phyloP scores from a whole-genome alignment of 2,888 invertebrate species.

The Tipula confusa region DNA sequence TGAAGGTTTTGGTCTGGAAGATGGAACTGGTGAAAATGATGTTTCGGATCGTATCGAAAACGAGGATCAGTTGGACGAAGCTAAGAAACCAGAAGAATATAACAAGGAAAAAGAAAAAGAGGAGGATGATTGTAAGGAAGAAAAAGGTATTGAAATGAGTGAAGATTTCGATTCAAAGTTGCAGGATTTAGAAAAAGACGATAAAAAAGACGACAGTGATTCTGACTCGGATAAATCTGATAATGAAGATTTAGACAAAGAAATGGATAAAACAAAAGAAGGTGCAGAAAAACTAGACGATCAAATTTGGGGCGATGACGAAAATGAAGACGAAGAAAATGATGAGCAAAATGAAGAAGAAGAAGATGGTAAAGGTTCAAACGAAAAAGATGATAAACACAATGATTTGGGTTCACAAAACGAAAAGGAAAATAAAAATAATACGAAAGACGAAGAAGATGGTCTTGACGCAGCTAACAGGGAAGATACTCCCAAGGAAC shows the following conservation, averaged over 20 bases:
- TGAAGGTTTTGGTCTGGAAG: slow-evolving; percentile 84
- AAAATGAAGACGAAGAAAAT: slow-evolving; percentile 62
- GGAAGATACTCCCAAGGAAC: slow-evolving; percentile 41
- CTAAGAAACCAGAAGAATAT: slow-evolving; percentile 66
- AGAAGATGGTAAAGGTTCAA: slow-evolving; percentile 64
- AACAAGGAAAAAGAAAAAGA: slow-evolving; percentile 64
- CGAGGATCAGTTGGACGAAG: slow-evolving; percentile 92
- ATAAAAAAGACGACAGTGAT: slow-evolving; percentile 57
- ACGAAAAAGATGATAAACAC: slow-evolving; percentile 64
- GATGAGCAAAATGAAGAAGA: slow-evolving; percentile 57
- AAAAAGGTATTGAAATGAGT: slow-evolving; percentile 92
- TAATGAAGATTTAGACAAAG: slow-evolving; percentile 82
- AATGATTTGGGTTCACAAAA: slow-evolving; percentile 50
- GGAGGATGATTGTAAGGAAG: slow-evolving; percentile 76
- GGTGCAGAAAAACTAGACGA: slow-evolving; percentile 78
- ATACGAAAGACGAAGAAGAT: slow-evolving; percentile 53
- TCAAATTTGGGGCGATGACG: slow-evolving; percentile 81
- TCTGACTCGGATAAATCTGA: slow-evolving; percentile 49
- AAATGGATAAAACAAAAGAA: slow-evolving; percentile 93
- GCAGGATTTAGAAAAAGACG: slow-evolving; percentile 59
- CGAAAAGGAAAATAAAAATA: slow-evolving; percentile 55
- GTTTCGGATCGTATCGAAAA: slow-evolving; percentile 76
- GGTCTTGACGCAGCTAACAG: slow-evolving; percentile 46
- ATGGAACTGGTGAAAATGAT: slow-evolving; percentile 88
- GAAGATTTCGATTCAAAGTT: slow-evolving; percentile 90